Conservation (phyloP, 2,888 invertebrate genomes). For the Lymantria dispar region DNA sequence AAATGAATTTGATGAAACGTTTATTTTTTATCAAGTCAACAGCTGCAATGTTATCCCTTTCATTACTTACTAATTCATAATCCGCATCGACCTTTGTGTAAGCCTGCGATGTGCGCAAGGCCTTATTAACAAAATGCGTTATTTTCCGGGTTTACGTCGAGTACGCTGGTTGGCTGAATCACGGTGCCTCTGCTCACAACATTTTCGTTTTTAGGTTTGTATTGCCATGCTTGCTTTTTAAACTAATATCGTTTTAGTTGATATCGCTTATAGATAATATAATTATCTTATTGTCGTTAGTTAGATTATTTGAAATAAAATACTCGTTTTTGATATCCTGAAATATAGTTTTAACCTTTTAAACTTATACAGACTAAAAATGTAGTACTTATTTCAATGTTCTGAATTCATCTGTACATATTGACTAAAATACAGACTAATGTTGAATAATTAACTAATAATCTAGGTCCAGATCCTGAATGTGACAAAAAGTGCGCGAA, state of each 20-base stretch:
- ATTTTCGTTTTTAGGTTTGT: constrained; percentile 80
- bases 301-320: too few relatives aligned
- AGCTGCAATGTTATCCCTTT: constrained; percentile 12
- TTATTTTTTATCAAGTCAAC: constrained; percentile 8
- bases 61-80: constrained; percentile 18
- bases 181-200: constrained; percentile 78
- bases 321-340: too few relatives aligned
- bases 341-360: too few relatives aligned
- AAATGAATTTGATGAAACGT: too few relatives aligned
- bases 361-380: too few relatives aligned
- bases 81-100: constrained; percentile 14
- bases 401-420: too few relatives aligned
- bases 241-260: constrained; percentile 13
- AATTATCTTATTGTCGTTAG: background rate
- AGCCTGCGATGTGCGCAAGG: constrained; percentile 39
- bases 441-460: too few relatives aligned
- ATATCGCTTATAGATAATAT: background rate
- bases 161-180: constrained; percentile 63
- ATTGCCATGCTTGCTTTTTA: constrained; percentile 59
- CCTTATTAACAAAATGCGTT: constrained; percentile 67
- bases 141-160: constrained; percentile 71
- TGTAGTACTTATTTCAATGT: too few relatives aligned
- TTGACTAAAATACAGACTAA: too few relatives aligned
- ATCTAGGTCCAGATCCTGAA: constrained; percentile 90
- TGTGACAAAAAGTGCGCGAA: constrained; percentile 94